Conservation (phyloP, 1,140 invertebrate genomes). For the Drosophila pectinifera region DNA sequence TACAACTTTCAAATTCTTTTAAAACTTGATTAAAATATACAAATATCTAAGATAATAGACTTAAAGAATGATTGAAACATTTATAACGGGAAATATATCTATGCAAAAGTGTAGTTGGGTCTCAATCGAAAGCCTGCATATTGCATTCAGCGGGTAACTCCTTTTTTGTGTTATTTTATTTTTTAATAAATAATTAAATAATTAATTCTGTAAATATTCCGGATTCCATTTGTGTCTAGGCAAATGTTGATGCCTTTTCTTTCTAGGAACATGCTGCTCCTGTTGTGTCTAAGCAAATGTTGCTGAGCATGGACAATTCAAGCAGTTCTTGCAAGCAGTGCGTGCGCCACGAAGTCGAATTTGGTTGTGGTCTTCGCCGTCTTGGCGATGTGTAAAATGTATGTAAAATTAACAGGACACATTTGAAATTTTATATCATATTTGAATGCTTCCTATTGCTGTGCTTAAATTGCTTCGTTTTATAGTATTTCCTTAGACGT, state of each 20-base stretch:
- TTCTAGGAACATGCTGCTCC: too few relatives aligned
- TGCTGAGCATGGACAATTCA: not conserved
- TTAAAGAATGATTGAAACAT: too few relatives aligned
- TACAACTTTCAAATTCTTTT: too few relatives aligned
- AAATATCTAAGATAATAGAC: too few relatives aligned
- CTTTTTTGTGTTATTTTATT: not conserved
- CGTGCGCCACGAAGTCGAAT: not conserved
- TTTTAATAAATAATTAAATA: not conserved
- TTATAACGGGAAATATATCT: too few relatives aligned
- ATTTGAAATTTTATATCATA: not conserved
- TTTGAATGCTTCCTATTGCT: too few relatives aligned
- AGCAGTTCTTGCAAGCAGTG: conserved; percentile 48
- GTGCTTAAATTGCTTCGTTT: too few relatives aligned
- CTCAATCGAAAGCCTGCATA: too few relatives aligned
- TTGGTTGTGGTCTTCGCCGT: conserved; percentile 50
- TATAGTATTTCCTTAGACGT: too few relatives aligned
- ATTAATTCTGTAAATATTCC: not conserved
- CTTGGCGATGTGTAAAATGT: not conserved
- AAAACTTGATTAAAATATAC: too few relatives aligned
- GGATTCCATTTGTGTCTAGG: not conserved
- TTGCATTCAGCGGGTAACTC: too few relatives aligned
- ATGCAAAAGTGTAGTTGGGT: too few relatives aligned
- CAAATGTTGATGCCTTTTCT: not conserved
- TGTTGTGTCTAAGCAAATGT: conserved; percentile 5
- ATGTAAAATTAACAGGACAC: not conserved